phyloP scores from a whole-genome alignment of 2,888 invertebrate genomes.

The Pseudococcus longispinus region DNA sequence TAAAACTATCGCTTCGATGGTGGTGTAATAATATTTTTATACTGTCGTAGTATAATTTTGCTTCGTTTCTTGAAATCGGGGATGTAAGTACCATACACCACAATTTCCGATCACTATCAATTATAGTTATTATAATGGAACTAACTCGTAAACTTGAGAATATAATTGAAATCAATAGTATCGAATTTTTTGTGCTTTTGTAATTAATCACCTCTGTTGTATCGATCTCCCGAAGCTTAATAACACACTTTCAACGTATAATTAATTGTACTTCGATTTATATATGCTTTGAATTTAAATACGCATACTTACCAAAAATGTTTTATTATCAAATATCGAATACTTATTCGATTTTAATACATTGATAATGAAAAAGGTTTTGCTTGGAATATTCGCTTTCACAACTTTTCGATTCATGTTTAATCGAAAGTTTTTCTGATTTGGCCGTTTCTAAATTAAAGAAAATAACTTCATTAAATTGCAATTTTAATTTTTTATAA shows the following conservation, averaged over 20 bases:
- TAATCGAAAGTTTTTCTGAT: background rate
- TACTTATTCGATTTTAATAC: background rate
- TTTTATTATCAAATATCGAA: background rate
- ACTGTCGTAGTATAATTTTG: background rate
- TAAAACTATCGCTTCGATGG: background rate
- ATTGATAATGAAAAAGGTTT: background rate
- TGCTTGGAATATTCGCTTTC: background rate
- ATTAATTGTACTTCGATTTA: background rate
- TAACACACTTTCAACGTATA: background rate
- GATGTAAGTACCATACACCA: background rate
- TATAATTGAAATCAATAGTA: background rate
- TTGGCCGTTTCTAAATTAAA: background rate
- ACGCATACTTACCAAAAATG: too few species aligned
- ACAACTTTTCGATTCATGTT: background rate
- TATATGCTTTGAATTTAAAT: background rate
- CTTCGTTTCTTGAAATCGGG: background rate
- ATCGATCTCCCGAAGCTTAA: background rate
- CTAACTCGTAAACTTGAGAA: background rate
- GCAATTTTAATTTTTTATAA: background rate
- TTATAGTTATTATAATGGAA: background rate
- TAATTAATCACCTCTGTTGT: background rate
- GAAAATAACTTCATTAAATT: background rate
- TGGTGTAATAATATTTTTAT: background rate
- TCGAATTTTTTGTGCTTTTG: background rate
- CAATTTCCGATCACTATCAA: background rate